Evolutionary conservation across 2,797 vertebrate species (phyloP), one percentile per base, ranked within the genome.

Genomic region (Ctenopoma kingsleyae): DNA sequence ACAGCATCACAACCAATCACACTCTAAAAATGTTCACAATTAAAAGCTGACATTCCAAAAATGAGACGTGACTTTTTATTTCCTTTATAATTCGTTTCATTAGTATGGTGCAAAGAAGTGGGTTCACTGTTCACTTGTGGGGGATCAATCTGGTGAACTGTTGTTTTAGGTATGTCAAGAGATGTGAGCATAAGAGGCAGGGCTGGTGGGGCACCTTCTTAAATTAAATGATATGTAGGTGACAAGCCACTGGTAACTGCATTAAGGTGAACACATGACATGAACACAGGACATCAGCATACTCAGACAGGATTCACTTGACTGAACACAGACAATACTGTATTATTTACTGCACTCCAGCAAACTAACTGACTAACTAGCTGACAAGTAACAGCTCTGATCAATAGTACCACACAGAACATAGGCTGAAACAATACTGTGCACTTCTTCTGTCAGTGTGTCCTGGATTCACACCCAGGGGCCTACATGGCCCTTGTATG

Each of bases 391-490:
- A 38, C 4, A 6, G 41, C 16, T 50, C 13, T 27, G 9, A 27
- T 27, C 15, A 25, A 15, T 8, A 32, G 23, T 13, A 25, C 22
- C 13, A 17, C 9, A 51, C 25, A 30, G 16, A 51, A 51, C 16
- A 12, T 9, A n/a, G 8, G 17, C 30, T 32, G 7, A 30, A 20
- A 40, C 10, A 10, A 23, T 22, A n/a, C 11, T 8, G 6, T n/a
- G 17, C 36, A 13, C 15, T 43, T 25, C 5, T 50, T 30, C 6
- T 4, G 12, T 30, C 11, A 10, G 2, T 4, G 8, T 35, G 47
- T 67, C 55, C 22, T 27, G 53, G 36, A 58, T 54, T 38, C 48
- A 58, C 57, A 53, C 17, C 19, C n/a, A 35, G n/a, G 16, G 41
- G n/a, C 48, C 41, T 11, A 10, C 25, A 64, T 22, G 3, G 25